A percentile compares a stretch with the other conserved stretches of the same genome.
These are phyloP conservation scores for Chalcosyrphus nemorum DNA, from an alignment of 2,888 invertebrate species.

Conservation along the genomic window DNA sequence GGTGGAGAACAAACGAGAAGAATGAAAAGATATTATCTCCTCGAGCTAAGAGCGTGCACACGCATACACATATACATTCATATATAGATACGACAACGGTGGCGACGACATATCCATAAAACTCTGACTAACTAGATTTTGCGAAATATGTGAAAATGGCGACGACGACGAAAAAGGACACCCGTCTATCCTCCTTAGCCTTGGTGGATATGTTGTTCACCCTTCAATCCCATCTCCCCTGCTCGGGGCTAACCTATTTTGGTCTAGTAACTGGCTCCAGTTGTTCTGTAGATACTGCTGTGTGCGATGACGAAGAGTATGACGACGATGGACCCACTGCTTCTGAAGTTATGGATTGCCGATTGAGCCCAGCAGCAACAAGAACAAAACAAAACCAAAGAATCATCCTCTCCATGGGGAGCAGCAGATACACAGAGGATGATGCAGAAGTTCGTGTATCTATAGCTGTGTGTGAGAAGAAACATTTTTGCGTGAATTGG, in stretches of 20 bases:
- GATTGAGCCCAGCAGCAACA: conserved; percentile 34
- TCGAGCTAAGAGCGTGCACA: conserved; percentile 8
- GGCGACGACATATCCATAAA: conserved; percentile 70
- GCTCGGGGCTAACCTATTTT: conserved; percentile 40
- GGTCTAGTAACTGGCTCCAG: conserved; percentile 71
- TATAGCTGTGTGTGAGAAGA: conserved; percentile 12
- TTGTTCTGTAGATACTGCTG: conserved; percentile 57
- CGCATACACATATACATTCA: conserved; percentile 13
- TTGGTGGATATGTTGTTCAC: conserved; percentile 35
- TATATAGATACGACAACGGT: too few species aligned
- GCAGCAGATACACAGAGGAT: conserved; percentile 30
- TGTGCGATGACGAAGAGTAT: conserved; percentile 57
- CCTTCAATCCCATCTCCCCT: neutral
- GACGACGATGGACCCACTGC: conserved; percentile 45
- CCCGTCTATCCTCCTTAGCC: conserved; percentile 60
- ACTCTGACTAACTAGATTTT: conserved; percentile 60
- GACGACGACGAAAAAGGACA: conserved; percentile 62
- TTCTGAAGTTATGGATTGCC: conserved; percentile 66
- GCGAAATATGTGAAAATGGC: conserved; percentile 54
- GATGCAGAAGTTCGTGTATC: conserved; percentile 50
- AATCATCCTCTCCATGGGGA: conserved; percentile 35
- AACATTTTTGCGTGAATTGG: conserved; percentile 66
- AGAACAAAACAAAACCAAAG: conserved; percentile 12
- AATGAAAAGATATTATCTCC: conserved; percentile 63
- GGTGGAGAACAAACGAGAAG: conserved; percentile 5